phyloP scores from a whole-genome alignment of 2,888 invertebrate genomes.

The Leucophenga montana region DNA sequence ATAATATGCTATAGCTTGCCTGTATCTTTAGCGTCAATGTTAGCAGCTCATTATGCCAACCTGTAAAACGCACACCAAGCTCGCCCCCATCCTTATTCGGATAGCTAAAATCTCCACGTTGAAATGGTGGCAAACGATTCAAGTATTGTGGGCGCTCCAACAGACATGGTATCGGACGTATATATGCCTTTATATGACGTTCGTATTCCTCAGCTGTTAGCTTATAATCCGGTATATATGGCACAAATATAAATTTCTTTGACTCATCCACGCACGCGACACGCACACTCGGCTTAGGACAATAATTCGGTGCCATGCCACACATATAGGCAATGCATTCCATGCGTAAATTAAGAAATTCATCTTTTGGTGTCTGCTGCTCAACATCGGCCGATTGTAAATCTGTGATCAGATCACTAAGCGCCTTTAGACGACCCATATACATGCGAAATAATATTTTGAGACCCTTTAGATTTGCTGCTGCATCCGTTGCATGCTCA shows the following conservation, averaged over 20 bases:
- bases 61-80: conserved; percentile 65
- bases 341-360: conserved; percentile 65
- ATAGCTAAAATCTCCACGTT: conserved; percentile 65
- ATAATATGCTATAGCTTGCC: conserved; percentile 42
- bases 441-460: conserved; percentile 79
- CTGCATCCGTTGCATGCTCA: conserved; percentile 46
- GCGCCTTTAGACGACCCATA: conserved; percentile 74
- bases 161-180: conserved; percentile 69
- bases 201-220: conserved; percentile 57
- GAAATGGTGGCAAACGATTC: conserved; percentile 70
- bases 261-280: conserved; percentile 35
- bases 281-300: conserved; percentile 49
- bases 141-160: conserved; percentile 69
- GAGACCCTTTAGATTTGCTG: conserved; percentile 73
- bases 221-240: conserved; percentile 70
- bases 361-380: conserved; percentile 60
- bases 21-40: conserved; percentile 68
- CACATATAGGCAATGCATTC: conserved; percentile 69
- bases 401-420: conserved; percentile 67
- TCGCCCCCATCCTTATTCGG: conserved; percentile 68
- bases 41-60: conserved; percentile 68
- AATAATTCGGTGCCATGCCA: conserved; percentile 56
- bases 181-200: conserved; percentile 58
- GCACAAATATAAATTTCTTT: conserved; percentile 57
- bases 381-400: conserved; percentile 65